Evolutionary conservation across 2,888 invertebrate genomes (phyloP).

Genomic region (Acutogordius australiensis): DNA sequence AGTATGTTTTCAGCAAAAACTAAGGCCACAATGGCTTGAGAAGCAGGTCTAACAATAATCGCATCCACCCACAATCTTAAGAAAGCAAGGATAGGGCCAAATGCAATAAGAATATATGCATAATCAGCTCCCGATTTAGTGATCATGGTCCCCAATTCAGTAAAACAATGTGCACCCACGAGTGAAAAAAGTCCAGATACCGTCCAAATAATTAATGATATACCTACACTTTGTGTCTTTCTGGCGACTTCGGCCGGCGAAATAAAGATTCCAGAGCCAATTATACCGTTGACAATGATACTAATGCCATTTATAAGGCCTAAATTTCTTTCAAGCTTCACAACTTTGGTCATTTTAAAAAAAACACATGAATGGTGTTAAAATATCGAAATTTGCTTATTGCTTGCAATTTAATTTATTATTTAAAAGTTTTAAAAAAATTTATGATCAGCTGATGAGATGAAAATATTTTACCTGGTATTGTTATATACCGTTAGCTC

Average conservation of each 20-base stretch:
- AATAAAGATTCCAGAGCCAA: conserved; percentile 7
- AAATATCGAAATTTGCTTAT: neutral
- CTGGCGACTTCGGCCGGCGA: conserved; percentile 2
- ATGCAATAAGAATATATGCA: conserved; percentile 78
- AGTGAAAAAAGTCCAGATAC: conserved; percentile 2
- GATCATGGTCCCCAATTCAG: conserved; percentile 76
- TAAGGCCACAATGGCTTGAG: conserved; percentile 41
- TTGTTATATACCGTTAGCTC: too few species aligned
- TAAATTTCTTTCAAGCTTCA: conserved; percentile 1
- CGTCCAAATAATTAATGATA: neutral
- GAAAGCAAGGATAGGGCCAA: conserved; percentile 63
- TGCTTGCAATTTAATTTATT: too few species aligned
- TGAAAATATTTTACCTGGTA: too few species aligned
- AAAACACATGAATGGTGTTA: too few species aligned
- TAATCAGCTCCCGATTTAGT: conserved; percentile 77
- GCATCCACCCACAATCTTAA: conserved; percentile 76
- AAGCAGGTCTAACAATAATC: conserved; percentile 61
- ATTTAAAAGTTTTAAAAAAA: too few species aligned
- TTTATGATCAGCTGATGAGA: too few species aligned
- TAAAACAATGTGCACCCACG: conserved; percentile 60
- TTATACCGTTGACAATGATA: neutral
- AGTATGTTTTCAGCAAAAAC: conserved; percentile 7
- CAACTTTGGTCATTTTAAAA: neutral
- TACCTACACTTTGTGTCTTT: conserved; percentile 7
- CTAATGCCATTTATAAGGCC: neutral